Percentiles rank a stretch among this genome's conserved stretches.
These are phyloP conservation scores for Cotesia vestalis DNA, from an alignment of 1,140 invertebrate genomes.

Conservation along the genomic window DNA sequence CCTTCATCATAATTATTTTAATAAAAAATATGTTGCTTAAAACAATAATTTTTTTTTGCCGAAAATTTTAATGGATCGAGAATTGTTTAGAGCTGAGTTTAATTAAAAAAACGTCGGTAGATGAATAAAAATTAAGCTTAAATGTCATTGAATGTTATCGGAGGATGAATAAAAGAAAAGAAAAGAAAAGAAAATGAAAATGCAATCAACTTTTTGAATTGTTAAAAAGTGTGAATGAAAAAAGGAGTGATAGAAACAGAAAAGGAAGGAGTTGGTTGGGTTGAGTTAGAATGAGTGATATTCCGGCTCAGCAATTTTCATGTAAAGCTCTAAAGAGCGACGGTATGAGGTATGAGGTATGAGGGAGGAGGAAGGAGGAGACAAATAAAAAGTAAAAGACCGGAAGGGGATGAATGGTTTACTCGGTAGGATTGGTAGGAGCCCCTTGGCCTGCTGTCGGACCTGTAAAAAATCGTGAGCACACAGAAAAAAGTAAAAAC, in stretches of 20 bases:
- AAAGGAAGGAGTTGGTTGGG: slow-evolving; percentile 1
- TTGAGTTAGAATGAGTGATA: slow-evolving; percentile 6
- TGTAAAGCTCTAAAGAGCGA: slow-evolving; percentile 8
- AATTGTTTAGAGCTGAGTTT: not conserved
- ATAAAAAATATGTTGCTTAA: too few species aligned
- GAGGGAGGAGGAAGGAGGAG: too few species aligned
- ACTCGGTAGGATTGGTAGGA: not conserved
- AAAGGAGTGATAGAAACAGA: not conserved
- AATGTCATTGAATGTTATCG: not conserved
- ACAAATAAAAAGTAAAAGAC: too few species aligned
- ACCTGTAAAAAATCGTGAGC: not conserved
- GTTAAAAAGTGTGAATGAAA: slow-evolving; percentile 16
- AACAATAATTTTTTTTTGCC: too few species aligned
- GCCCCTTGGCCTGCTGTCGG: not conserved
- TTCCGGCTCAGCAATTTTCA: slow-evolving; percentile 25
- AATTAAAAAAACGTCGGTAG: not conserved
- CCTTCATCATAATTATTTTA: too few species aligned
- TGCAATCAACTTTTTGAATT: slow-evolving; percentile 17
- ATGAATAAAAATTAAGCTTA: not conserved
- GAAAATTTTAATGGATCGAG: too few species aligned
- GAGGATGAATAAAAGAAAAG: not conserved
- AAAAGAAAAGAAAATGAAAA: slow-evolving; percentile 16
- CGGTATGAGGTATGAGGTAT: too few species aligned
- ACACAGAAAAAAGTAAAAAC: too few species aligned
- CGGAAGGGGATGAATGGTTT: not conserved